Conservation (phyloP, 2,113 vertebrate genomes). For the Scophthalmus maximus region DNA sequence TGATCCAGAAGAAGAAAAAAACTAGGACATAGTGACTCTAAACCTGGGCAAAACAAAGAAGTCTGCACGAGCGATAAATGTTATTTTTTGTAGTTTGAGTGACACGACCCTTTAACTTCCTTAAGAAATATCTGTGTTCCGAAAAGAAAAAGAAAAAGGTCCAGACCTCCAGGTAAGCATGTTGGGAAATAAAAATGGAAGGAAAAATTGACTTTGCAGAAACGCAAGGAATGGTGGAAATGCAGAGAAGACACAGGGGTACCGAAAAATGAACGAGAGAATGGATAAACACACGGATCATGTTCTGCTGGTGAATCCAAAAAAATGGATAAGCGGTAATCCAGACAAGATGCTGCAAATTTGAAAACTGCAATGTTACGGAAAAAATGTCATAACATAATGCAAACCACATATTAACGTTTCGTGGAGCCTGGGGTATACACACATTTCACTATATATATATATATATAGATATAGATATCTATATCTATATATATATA, state of each 20-base stretch:
- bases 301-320: constrained; percentile 24
- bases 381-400: constrained; percentile 41
- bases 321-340: constrained; percentile 22
- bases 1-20: neutral
- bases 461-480: too few species aligned
- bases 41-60: neutral
- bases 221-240: constrained; percentile 4
- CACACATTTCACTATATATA: too few species aligned
- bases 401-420: constrained; percentile 25
- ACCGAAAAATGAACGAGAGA: constrained; percentile 2
- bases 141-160: neutral
- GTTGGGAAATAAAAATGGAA: neutral
- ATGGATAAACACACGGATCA: constrained; percentile 10
- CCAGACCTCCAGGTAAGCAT: neutral
- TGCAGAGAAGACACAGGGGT: neutral
- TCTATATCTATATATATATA: too few species aligned
- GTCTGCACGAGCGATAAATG: too few species aligned
- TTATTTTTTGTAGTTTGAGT: neutral
- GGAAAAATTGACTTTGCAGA: too few species aligned
- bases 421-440: constrained; percentile 3
- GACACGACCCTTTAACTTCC: neutral
- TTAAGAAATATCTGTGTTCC: neutral
- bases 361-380: constrained; percentile 29
- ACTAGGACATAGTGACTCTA: neutral
- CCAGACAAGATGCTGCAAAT: constrained; percentile 51